These are phyloP conservation scores for Tachina fera DNA, from an alignment of 2,888 invertebrate species.

Conservation along the genomic window DNA sequence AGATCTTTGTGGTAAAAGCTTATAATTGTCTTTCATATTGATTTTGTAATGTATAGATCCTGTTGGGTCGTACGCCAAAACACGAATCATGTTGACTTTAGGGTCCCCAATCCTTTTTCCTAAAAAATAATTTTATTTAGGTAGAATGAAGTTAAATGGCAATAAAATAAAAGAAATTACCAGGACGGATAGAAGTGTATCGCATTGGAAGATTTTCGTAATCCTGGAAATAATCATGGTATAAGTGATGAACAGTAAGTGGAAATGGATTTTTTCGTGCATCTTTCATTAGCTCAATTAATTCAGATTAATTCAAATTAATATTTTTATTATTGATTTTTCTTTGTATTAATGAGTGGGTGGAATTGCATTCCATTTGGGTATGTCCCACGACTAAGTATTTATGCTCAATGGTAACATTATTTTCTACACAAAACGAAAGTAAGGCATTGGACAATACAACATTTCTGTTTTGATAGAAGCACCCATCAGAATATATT, in stretches of 20 bases:
- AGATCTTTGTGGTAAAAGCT: constrained; percentile 12
- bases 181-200: constrained; percentile 16
- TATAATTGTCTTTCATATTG: constrained; percentile 22
- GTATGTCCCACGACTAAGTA: too few species aligned
- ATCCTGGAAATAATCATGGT: constrained; percentile 28
- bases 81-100: constrained; percentile 20
- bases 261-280: too few species aligned
- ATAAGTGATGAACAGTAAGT: constrained; percentile 19
- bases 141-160: constrained; percentile 4
- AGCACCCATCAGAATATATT: constrained; percentile 31
- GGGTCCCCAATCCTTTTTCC: constrained; percentile 4
- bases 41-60: background rate
- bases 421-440: too few species aligned
- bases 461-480: constrained; percentile 5
- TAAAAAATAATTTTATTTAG: constrained; percentile 20
- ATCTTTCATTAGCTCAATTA: too few species aligned
- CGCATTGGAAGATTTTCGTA: constrained; percentile 28
- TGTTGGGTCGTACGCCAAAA: constrained; percentile 9
- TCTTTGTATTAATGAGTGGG: too few species aligned
- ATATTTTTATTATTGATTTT: too few species aligned
- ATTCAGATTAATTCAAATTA: too few species aligned
- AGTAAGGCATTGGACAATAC: background rate
- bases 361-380: too few species aligned
- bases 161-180: constrained; percentile 16
- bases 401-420: too few species aligned